phyloP scores from a whole-genome alignment of 2,797 vertebrate genomes.

The Coreius guichenoti region DNA sequence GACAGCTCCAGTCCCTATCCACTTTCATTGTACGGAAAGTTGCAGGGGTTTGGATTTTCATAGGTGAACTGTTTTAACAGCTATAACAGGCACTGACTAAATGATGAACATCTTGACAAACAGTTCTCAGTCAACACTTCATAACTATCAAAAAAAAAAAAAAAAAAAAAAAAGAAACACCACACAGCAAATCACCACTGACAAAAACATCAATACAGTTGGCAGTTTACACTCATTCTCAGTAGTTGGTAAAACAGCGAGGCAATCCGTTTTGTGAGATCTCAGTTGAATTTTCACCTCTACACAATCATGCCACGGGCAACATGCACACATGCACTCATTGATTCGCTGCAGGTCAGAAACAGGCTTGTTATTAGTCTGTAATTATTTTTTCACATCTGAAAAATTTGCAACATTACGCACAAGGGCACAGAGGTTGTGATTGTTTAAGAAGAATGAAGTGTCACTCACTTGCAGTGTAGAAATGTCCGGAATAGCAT shows the following conservation, averaged over 20 bases:
- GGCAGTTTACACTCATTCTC: constrained; percentile 8
- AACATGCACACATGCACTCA: constrained; percentile 17
- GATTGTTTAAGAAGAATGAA: neutral
- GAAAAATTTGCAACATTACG: neutral
- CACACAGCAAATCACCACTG: neutral
- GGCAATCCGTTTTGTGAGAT: neutral
- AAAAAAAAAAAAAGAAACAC: too few relatives aligned
- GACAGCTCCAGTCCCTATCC: neutral
- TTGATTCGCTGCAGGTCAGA: neutral
- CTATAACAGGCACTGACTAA: neutral
- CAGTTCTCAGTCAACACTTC: neutral
- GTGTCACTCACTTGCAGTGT: neutral
- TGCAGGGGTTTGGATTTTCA: neutral
- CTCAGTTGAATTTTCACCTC: constrained; percentile 13
- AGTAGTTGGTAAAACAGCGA: neutral
- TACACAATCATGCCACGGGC: neutral
- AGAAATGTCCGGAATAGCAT: constrained; percentile 10
- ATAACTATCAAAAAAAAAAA: neutral
- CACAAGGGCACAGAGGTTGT: neutral
- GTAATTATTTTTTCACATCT: neutral
- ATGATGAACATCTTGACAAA: neutral
- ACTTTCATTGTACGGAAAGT: neutral
- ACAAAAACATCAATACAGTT: constrained; percentile 23
- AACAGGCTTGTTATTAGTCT: neutral
- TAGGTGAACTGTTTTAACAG: neutral